Base-by-base conservation (phyloP, 2,113 vertebrate species). In the Neotragus pygmaeus region DNA sequence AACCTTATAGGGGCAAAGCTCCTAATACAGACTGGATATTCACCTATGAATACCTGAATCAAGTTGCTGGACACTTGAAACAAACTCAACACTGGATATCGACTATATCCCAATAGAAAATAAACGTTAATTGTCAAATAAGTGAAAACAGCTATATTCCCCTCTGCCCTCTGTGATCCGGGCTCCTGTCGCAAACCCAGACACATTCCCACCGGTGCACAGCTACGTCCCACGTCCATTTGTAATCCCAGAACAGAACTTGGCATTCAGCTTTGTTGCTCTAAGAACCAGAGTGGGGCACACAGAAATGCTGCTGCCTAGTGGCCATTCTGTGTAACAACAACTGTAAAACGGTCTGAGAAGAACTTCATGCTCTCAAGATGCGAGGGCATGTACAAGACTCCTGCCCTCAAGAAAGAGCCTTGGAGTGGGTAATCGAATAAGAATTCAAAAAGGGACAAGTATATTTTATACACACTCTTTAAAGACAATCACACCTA, bases 361-460 rank as follows among this genome's bases (percentile, higher is more conserved):
- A 73, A 73, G 36, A 43, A 43, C 70, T 43, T 25, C 36, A 43
- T 4, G 12, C 39, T 75, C 39, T 7, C 70, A 75, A 43, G 70
- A 43, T 4, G 21, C 2, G 0, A 39, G 36, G 23, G 36, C 11
- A 21, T 75, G 39, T 27, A 43, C 43, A 27, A 43, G 39, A 75
- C 39, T 43, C 39, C 39, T 43, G 70, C 39, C 23, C 70, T 43
- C 70, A 75, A 43, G 36, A 75, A 27, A 43, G 14, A 27, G 39
- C 23, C 39, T 73, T 75, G 39, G 12, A 43, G 12, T 75, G 39
- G 70, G 70, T 75, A 75, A 75, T 14, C 6, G 23, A 75, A 75
- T 43, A 75, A 75, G 70, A 27, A 75, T 14, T 27, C 15, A 27
- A 75, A 43, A 75, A 75, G 12, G 12, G 70, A 43, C 39, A 43